Conservation (phyloP, 2,113 vertebrate species). For the Theristicus caerulescens region DNA sequence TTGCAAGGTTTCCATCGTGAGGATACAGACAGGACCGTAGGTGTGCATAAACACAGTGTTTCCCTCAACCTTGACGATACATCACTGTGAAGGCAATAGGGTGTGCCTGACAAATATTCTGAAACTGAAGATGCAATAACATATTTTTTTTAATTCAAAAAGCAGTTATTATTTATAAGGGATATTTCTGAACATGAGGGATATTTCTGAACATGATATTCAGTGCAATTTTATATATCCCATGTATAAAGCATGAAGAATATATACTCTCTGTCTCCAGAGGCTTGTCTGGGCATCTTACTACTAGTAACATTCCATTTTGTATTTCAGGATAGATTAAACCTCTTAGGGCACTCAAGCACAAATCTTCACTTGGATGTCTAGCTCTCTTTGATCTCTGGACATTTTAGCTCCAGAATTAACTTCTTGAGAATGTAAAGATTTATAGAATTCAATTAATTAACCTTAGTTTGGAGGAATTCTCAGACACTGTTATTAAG, state of each 20-base stretch:
- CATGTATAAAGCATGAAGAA: not conserved
- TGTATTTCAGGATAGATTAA: not conserved
- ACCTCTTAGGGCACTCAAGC: not conserved
- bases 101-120: not conserved
- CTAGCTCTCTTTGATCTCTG: not conserved
- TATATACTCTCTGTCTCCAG: not conserved
- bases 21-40: not conserved
- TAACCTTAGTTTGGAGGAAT: not conserved
- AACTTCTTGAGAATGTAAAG: not conserved
- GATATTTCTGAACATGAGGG: not conserved
- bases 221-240: not conserved
- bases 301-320: not conserved
- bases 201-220: not conserved
- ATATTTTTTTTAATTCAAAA: not conserved
- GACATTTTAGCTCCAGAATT: not conserved
- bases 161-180: not conserved
- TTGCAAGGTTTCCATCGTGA: not conserved
- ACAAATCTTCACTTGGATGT: not conserved
- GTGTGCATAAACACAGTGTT: rapidly evolving
- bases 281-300: not conserved
- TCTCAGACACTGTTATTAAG: not conserved
- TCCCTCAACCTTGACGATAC: not conserved
- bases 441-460: not conserved
- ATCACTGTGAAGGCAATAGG: not conserved
- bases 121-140: not conserved